Base-by-base conservation (phyloP, 1,140 invertebrate genomes). In the Onthophagus taurus region DNA sequence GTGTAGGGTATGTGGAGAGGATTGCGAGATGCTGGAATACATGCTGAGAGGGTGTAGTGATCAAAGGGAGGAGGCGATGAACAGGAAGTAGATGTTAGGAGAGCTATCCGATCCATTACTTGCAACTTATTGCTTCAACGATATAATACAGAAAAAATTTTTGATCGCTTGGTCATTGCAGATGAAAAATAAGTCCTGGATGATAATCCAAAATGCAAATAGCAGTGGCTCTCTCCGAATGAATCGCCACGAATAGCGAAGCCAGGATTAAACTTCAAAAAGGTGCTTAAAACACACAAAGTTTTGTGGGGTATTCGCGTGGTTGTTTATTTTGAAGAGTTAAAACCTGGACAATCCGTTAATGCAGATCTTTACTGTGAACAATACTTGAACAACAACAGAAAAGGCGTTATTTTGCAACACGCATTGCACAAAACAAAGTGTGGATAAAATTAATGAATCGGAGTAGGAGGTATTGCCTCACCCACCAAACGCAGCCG, bases 401-500 rank as follows among this genome's bases (percentile, higher is more conserved):
- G 30, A 44, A 44, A 44, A 44, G 30, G 16, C 30, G 31, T 34
- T 35, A 35, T 44, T 44, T 31, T 34, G 17, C 30, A 44, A 19
- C 31, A 33, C 26, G 29, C 16, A 43, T 61, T 50, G 58, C 54
- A 17, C 55, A 55, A 29, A 42, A 54, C 37, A 35, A 51, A 45
- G 60, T 55, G 39, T 51, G 47, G n/a, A 50, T 62, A 46, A 58
- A 56, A 35, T 42, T 69, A 31, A 37, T 23, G 51, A 67, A 54
- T 53, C 67, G 45, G 57, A 54, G 34, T 70, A 58, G 65, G 58
- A 68, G 36, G 57, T 64, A 50, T 46, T 70, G 29, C 41, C 50
- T 39, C 67, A 71, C 54, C 63, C 62, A 57, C 62, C 61, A 38
- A 71, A 67, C 53, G 62, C 50, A 45, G 64, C 59, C 31, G 65